Base-by-base conservation (phyloP, 2,888 invertebrate genomes). In the Aporophyla lueneburgensis region DNA sequence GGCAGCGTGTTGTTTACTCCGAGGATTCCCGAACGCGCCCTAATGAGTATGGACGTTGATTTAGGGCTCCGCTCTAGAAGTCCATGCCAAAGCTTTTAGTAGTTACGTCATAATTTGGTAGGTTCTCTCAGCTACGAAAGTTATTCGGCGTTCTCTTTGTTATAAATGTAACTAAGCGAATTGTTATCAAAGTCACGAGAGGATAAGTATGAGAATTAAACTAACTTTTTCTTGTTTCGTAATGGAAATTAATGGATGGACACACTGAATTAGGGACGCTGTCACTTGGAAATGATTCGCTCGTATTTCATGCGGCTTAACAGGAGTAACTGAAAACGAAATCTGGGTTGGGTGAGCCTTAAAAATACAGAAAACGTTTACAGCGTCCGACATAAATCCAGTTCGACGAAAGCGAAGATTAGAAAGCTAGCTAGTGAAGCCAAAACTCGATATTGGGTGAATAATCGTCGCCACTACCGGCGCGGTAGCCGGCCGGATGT, bases 371-470 rank as follows among this genome's bases (percentile, higher is more conserved):
- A 87, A 87, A 85, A 80, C 81, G 80, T 87, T 87, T 88, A 88
- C 83, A 83, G 76, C 67, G 80, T 79, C 74, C 87, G 83, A 89
- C 94, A 96, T 95, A 96, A 95, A 95, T 95, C 89, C 89, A 89
- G 88, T 90, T 88, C 93, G 93, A 92, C 93, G 94, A 94, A 94
- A 94, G 93, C 94, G 92, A 96, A 96, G 96, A 96, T 96, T 96
- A 95, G 95, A 91, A 92, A 88, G 92, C 92, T 93, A 94, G 95
- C 94, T 93, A 96, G 95, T 96, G 94, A 95, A 95, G 96, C 96
- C 95, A 96, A 96, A 96, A 96, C 96, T 96, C 96, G 96, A 96
- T 96, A 96, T 96, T 96, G 95, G 95, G 94, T 96, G 96, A 96
- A 96, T 96, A 96, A 96, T 96, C 94, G 96, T 95, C 93, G 93